phyloP scores from a whole-genome alignment of 2,888 invertebrate genomes.

The Thymelicus acteon region DNA sequence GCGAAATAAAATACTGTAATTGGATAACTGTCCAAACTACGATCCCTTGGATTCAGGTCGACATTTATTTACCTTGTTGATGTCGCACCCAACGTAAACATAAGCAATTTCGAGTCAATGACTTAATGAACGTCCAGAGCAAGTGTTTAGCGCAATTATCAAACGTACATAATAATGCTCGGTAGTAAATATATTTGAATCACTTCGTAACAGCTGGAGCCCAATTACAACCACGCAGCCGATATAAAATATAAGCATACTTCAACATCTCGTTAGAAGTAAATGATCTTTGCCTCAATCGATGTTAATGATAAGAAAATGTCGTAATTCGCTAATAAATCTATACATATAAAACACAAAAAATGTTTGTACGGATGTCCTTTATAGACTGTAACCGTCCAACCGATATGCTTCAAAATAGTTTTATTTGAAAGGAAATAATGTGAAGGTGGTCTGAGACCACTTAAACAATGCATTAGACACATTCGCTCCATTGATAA shows the following conservation, averaged over 20 bases:
- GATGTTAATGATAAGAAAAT: background rate
- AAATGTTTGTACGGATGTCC: background rate
- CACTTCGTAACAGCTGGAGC: constrained; percentile 14
- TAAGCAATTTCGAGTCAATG: constrained; percentile 32
- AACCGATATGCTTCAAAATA: no score
- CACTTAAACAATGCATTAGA: no score
- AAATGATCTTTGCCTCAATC: background rate
- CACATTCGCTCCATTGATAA: no score
- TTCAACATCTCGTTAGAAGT: background rate
- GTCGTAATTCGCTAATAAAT: background rate
- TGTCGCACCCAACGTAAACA: constrained; percentile 16
- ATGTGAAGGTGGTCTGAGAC: no score
- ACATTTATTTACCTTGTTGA: constrained; percentile 32
- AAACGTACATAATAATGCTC: constrained; percentile 19
- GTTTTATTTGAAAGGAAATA: no score
- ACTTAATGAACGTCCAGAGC: constrained; percentile 28
- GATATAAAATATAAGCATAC: background rate
- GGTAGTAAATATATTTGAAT: constrained; percentile 27
- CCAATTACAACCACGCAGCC: constrained; percentile 1
- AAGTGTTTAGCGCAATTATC: constrained; percentile 31
- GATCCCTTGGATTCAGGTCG: constrained; percentile 34
- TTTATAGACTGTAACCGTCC: background rate
- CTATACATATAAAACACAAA: no score
- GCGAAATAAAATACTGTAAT: constrained; percentile 29
- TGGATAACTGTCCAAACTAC: constrained; percentile 22